Percentiles rank a stretch among this genome's conserved stretches.
Evolutionary conservation across 2,888 invertebrate genomes (phyloP).

Genomic region (Siphonodentalium dalli): DNA sequence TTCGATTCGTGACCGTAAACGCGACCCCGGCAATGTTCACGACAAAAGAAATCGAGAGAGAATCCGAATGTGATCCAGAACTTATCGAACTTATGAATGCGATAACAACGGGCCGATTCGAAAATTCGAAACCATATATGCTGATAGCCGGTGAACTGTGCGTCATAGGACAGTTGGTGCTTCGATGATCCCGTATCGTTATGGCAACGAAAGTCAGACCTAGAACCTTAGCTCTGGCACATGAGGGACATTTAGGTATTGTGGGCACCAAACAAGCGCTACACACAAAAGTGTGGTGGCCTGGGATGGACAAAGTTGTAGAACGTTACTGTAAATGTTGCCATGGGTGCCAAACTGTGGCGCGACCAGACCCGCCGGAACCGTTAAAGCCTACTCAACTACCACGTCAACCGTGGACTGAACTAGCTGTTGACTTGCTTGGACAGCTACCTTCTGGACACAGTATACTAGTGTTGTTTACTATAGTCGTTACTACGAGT

Average conservation of each 20-base stretch:
- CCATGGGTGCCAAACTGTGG: conserved; percentile 16
- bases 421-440: conserved; percentile 13
- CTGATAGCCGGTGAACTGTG: conserved; percentile 16
- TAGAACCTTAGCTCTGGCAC: conserved; percentile 6
- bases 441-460: conserved; percentile 23
- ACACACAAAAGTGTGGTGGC: too few relatives aligned
- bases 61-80: conserved; percentile 18
- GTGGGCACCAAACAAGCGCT: conserved; percentile 13
- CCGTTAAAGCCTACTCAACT: conserved; percentile 10
- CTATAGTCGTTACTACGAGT: conserved; percentile 11
- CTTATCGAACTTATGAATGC: conserved; percentile 4
- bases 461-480: conserved; percentile 20
- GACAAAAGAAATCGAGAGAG: conserved; percentile 25
- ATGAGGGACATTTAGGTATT: conserved; percentile 25
- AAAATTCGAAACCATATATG: conserved; percentile 12
- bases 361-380: conserved; percentile 4
- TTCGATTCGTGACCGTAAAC: neutral
- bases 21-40: neutral
- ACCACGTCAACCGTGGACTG: conserved; percentile 10
- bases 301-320: conserved; percentile 4
- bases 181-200: conserved; percentile 24
- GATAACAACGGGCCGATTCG: conserved; percentile 7
- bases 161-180: conserved; percentile 19
- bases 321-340: conserved; percentile 13
- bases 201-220: conserved; percentile 4